phyloP scores from a whole-genome alignment of 2,113 vertebrate species.

The Platysteira castanea region DNA sequence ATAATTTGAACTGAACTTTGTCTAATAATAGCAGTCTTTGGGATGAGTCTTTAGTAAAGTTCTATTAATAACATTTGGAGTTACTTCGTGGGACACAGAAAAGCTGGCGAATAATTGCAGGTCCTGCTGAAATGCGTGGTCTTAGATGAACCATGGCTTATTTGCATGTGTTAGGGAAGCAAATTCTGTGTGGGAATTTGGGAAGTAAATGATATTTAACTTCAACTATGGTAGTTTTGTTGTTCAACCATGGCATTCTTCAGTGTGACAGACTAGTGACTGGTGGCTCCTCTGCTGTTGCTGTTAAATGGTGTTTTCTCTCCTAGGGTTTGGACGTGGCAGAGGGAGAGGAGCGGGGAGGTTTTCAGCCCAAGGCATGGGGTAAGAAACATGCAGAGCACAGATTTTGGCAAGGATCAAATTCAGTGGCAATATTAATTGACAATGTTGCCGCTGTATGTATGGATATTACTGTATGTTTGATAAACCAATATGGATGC shows the following conservation, averaged over 20 bases:
- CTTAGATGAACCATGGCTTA: neutral
- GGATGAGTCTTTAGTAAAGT: neutral
- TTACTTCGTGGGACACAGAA: neutral
- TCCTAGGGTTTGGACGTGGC: conserved; percentile 82
- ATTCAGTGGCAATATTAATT: neutral
- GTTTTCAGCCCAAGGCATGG: conserved; percentile 92
- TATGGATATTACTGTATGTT: neutral
- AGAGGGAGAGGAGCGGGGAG: conserved; percentile 88
- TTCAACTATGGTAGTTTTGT: neutral
- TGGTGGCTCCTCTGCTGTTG: neutral
- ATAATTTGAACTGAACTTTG: neutral
- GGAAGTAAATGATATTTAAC: neutral
- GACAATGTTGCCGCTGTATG: neutral
- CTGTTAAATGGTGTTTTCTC: conserved; percentile 61
- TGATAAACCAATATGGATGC: neutral
- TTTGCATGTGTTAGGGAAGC: neutral
- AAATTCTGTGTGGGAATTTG: neutral
- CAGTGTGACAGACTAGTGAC: neutral
- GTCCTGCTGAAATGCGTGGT: rapidly evolving
- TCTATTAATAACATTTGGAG: neutral
- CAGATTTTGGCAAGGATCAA: conserved; percentile 1
- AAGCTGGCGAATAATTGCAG: neutral
- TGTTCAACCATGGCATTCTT: neutral
- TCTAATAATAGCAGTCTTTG: neutral
- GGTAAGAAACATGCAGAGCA: conserved; percentile 77